phyloP scores from a whole-genome alignment of 2,113 vertebrate species.

The Mesitornis unicolor region DNA sequence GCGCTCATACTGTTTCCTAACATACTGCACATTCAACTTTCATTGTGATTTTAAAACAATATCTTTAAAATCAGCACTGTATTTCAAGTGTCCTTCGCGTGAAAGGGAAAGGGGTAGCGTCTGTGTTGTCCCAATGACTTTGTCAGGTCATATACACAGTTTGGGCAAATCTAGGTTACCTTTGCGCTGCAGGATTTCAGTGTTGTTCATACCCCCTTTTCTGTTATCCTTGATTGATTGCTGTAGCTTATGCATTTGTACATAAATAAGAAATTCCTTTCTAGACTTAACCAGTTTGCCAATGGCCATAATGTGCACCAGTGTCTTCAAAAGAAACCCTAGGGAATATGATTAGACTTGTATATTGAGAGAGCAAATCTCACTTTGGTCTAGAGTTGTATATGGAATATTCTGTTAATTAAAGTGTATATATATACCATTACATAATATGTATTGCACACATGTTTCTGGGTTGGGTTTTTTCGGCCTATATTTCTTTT shows the following conservation, averaged over 20 bases:
- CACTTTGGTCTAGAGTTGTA: background rate
- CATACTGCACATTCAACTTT: background rate
- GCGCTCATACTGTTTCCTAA: background rate
- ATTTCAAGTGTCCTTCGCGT: background rate
- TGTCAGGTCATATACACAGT: background rate
- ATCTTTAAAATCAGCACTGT: background rate
- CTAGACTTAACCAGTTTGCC: background rate
- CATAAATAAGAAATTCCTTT: background rate
- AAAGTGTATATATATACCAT: background rate
- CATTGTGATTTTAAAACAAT: background rate
- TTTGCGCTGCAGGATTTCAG: background rate
- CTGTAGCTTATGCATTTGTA: background rate
- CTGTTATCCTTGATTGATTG: background rate
- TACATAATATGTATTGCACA: background rate
- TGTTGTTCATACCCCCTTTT: background rate
- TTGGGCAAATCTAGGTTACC: background rate
- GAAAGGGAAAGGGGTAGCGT: background rate
- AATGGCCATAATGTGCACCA: background rate
- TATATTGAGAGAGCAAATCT: background rate
- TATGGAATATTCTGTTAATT: background rate
- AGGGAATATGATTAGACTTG: background rate
- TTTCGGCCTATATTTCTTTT: background rate
- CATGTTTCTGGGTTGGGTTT: rapidly evolving
- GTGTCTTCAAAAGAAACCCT: background rate
- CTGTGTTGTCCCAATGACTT: background rate